Conservation (phyloP, 2,113 vertebrate genomes). For the Ceyx cyanopectus region DNA sequence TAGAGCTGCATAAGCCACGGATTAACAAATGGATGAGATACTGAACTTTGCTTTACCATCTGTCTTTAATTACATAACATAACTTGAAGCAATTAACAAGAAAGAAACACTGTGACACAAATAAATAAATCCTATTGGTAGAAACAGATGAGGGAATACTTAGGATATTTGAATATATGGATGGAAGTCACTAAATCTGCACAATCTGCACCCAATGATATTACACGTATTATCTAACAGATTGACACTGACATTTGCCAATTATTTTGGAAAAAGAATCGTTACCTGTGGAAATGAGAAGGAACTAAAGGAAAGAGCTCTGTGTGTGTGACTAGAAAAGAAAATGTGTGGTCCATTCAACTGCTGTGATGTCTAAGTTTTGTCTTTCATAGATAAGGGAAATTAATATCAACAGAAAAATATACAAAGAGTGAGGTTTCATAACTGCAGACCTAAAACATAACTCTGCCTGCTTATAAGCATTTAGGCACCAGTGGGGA, state of each 20-base stretch:
- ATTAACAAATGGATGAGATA: slow-evolving; percentile 70
- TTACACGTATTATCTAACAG: background rate
- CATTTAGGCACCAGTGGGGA: slow-evolving; percentile 16
- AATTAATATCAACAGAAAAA: slow-evolving; percentile 55
- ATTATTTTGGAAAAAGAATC: slow-evolving; percentile 2
- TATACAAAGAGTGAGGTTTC: slow-evolving; percentile 52
- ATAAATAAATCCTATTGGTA: slow-evolving; percentile 72
- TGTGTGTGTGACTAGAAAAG: background rate
- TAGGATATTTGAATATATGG: slow-evolving; percentile 15
- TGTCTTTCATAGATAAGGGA: slow-evolving; percentile 21
- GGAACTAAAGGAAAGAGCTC: background rate
- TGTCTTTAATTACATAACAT: slow-evolving; percentile 74
- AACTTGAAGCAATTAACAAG: slow-evolving; percentile 72
- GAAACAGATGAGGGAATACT: slow-evolving; percentile 60
- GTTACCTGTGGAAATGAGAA: slow-evolving; percentile 4
- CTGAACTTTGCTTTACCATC: slow-evolving; percentile 72
- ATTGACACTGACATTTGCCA: background rate
- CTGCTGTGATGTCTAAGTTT: background rate
- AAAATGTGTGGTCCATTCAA: background rate
- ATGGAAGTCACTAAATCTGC: background rate
- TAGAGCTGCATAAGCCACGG: slow-evolving; percentile 61
- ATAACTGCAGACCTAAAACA: slow-evolving; percentile 8
- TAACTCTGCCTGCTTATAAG: background rate
- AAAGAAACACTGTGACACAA: slow-evolving; percentile 65
- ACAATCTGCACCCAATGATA: background rate